Percentiles rank a stretch among this genome's conserved stretches.
Conservation (phyloP, 2,888 invertebrate species). For the Boloria selene region DNA sequence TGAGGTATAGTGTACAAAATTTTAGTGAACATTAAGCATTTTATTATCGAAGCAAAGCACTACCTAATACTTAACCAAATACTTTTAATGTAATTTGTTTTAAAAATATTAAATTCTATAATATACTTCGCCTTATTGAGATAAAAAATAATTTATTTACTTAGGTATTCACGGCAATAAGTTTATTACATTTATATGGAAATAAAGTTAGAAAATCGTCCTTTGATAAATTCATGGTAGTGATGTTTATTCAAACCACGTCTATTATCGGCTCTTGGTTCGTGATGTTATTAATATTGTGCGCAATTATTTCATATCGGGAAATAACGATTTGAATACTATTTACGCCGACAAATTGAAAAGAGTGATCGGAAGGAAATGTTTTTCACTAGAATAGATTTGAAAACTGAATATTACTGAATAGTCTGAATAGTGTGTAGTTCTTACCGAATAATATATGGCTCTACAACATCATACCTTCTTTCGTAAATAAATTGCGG, state of each 20-base stretch:
- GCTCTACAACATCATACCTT: too few relatives aligned
- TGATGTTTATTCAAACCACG: constrained; percentile 58
- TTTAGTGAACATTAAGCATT: too few relatives aligned
- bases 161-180: constrained; percentile 36
- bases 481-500: too few relatives aligned
- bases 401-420: background rate
- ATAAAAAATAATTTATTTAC: background rate
- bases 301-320: constrained; percentile 42
- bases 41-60: too few relatives aligned
- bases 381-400: constrained; percentile 1
- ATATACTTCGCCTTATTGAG: too few relatives aligned
- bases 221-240: constrained; percentile 56
- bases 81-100: too few relatives aligned
- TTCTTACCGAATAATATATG: background rate
- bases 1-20: too few relatives aligned
- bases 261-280: constrained; percentile 46
- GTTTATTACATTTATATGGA: constrained; percentile 71
- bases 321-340: constrained; percentile 29
- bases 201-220: constrained; percentile 57
- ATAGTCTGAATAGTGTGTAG: background rate
- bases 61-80: too few relatives aligned
- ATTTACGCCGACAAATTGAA: constrained; percentile 23
- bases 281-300: constrained; percentile 45
- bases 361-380: constrained; percentile 12
- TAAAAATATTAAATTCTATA: too few relatives aligned